phyloP scores from a whole-genome alignment of 2,113 vertebrate genomes.

The Vombatus ursinus region DNA sequence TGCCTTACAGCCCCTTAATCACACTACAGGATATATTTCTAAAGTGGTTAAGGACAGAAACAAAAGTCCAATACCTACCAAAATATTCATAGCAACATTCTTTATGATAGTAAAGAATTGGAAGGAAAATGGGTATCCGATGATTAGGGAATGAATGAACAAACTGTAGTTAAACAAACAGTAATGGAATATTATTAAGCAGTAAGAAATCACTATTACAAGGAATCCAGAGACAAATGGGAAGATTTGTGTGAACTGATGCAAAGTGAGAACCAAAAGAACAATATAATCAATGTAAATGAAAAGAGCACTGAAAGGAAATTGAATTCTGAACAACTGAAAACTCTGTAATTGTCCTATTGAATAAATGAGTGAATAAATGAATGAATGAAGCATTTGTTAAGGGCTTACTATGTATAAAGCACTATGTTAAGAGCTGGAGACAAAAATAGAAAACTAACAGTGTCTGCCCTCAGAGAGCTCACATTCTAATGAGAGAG shows the following conservation, averaged over 20 bases:
- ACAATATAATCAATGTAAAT: neutral
- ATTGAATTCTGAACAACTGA: neutral
- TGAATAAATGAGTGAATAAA: neutral
- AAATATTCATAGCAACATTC: neutral
- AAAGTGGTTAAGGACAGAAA: neutral
- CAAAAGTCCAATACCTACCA: neutral
- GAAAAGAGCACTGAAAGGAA: neutral
- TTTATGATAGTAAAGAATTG: neutral
- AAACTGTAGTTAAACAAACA: neutral
- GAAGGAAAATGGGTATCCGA: neutral
- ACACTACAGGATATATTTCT: neutral
- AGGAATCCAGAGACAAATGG: neutral
- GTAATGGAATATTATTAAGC: neutral
- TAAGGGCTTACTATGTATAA: neutral
- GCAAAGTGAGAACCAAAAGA: neutral
- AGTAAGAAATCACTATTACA: neutral
- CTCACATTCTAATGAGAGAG: neutral
- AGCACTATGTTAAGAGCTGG: neutral
- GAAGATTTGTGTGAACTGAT: neutral
- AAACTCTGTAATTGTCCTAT: neutral
- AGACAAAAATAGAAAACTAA: no score
- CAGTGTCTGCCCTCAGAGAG: neutral
- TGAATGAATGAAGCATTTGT: neutral
- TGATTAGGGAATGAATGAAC: neutral
- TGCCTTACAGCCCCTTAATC: neutral